A percentile compares a stretch with the other conserved stretches of the same genome.
These are phyloP conservation scores for Idris sp. DNA, from an alignment of 1,140 invertebrate species.

Conservation along the genomic window DNA sequence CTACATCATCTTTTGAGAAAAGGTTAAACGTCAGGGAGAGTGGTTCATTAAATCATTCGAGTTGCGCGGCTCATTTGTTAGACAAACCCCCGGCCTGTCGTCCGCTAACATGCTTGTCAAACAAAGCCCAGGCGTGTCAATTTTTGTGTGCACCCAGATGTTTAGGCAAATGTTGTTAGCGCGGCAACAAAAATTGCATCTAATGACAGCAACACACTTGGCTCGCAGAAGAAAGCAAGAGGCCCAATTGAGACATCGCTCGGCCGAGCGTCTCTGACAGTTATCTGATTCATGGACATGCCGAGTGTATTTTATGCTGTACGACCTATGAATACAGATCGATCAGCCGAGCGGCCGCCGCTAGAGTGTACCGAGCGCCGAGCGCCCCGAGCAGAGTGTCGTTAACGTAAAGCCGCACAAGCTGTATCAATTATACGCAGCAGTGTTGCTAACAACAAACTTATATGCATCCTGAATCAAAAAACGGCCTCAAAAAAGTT, in stretches of 20 bases:
- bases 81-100: slow-evolving; percentile 70
- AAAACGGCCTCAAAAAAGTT: too few relatives aligned
- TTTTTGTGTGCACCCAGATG: too few relatives aligned
- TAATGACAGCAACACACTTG: too few relatives aligned
- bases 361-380: slow-evolving; percentile 49
- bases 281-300: slow-evolving; percentile 80
- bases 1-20: slow-evolving; percentile 67
- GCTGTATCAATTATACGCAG: slow-evolving; percentile 72
- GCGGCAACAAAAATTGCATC: too few relatives aligned
- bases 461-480: too few relatives aligned
- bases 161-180: too few relatives aligned
- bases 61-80: slow-evolving; percentile 77
- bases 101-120: slow-evolving; percentile 4
- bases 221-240: slow-evolving; percentile 51
- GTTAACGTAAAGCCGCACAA: slow-evolving; percentile 52
- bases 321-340: slow-evolving; percentile 79
- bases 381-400: slow-evolving; percentile 69
- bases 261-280: slow-evolving; percentile 75
- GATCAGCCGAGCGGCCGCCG: slow-evolving; percentile 66
- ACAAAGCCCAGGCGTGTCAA: too few relatives aligned
- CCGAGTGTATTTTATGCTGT: slow-evolving; percentile 78
- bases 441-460: too few relatives aligned
- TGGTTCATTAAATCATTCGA: slow-evolving; percentile 74
- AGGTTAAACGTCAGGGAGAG: slow-evolving; percentile 65
- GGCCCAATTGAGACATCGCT: slow-evolving; percentile 76